Base-by-base conservation (phyloP, 1,140 invertebrate genomes). In the Matsumurasca onukii region DNA sequence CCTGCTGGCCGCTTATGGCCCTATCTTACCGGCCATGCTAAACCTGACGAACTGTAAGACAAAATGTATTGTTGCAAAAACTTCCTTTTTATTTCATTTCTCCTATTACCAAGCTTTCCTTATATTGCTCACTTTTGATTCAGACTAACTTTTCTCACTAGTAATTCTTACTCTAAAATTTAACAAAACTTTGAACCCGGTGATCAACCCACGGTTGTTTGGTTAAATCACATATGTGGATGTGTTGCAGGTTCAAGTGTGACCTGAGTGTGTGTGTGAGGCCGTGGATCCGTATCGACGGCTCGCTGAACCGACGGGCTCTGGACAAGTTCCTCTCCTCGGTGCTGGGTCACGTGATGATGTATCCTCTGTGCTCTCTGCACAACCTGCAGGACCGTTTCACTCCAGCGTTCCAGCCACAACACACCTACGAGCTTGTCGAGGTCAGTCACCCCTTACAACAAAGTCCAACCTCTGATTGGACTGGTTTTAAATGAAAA, bases 201-300 rank as follows among this genome's bases (percentile, higher is more conserved):
- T n/a, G n/a, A n/a, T n/a, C n/a, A n/a, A n/a, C n/a, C n/a, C n/a
- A n/a, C n/a, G n/a, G n/a, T n/a, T n/a, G n/a, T n/a, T n/a, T n/a
- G n/a, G n/a, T n/a, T n/a, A n/a, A 39, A 39, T 39, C 17, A 17
- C 5, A 39, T 39, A 9, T 39, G 34, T 39, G 34, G 17, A 39
- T 39, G 34, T 39, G 17, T 9, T 39, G 34, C 34, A 65, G 62
- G 31, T 5, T 27, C 39, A 65, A 65, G 22, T 45, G 62, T 39
- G 48, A 65, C 34, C 31, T 59, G 17, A 62, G 29, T 29, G 71
- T 78, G 72, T 30, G 70, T 69, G 79, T 77, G 67, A 80, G 86
- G 70, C 89, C 90, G 0, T 93, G 91, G 92, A 86, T 89, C 64
- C 83, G 87, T 69, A 82, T 92, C 3, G 88, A 93, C 77, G 91